Evolutionary conservation across 2,113 vertebrate genomes (phyloP), one percentile per base, ranked within the genome.

Genomic region (Cathartes aura): DNA sequence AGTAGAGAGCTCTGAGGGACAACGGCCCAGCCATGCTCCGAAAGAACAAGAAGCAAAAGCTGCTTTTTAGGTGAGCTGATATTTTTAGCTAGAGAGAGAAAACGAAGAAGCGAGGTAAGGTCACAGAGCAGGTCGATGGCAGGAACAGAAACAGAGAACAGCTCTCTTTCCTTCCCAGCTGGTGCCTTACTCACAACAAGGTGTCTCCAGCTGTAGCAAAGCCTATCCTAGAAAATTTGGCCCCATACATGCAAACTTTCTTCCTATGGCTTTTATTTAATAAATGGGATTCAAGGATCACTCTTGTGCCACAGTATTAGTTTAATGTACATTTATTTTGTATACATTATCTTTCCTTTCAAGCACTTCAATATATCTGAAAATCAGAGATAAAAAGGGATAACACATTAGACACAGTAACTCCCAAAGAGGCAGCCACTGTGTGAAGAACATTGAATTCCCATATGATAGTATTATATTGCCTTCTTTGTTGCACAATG

Each of bases 381-480:
- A 93, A 95, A 96, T 62, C 71, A 64, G 82, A 97, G 95, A 93
- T 93, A 88, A 94, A 93, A 78, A 78, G 80, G 68, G 95, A 93
- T 96, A 96, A 93, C 47, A 47, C 80, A 55, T 93, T 78, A 95
- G 91, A 89, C 56, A 84, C 2, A 5, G 79, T 14, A 91, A 60
- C 80, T 93, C 90, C 96, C 92, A 87, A 68, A 90, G 92, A 95
- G 92, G 80, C 90, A 95, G 86, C n/a, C 52, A 60, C 9, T 5
- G 88, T 74, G 64, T 63, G 86, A 95, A 94, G 95, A 97, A 83
- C 92, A 75, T 4, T 67, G 92, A 96, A 97, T 93, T 97, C 96
- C 94, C 92, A 64, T 48, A 71, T 75, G 94, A 89, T 94, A 60
- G 56, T 87, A 72, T 93, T 96, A 96, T 95, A 97, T 97, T 97